Evolutionary conservation across 2,113 vertebrate genomes (phyloP), one percentile per base, ranked within the genome.

Genomic region (Onychostoma macrolepis): DNA sequence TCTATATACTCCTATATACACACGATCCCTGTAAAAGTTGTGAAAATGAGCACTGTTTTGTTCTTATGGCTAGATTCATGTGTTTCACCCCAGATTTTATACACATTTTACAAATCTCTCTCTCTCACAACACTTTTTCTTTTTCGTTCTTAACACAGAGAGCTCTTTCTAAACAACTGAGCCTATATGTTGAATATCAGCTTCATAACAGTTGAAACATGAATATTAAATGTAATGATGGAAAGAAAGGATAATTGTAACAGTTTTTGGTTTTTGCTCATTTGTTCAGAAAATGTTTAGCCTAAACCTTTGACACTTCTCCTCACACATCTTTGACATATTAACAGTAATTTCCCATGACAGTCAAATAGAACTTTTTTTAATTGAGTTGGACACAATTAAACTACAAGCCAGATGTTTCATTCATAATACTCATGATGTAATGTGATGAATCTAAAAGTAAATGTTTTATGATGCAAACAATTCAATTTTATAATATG

Each of bases 261-360:
- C 74, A 17, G 41, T 17, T 76, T 75, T 26, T 6, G 38, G 72
- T 24, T 75, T 76, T 45, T n/a, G 41, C n/a, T 76, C 74, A 76
- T 76, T 76, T 76, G 74, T 76, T 48, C 41, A 28, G 74, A 76
- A 48, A 76, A 76, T 76, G 74, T 76, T 48, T 76, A 76, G 41
- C 12, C n/a, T 15, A 76, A 45, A 26, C 41, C 11, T 15, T 26
- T 76, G 13, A 48, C 74, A 76, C 41, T 26, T 76, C 26, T 45
- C 74, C 41, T 48, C 12, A 76, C 12, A 76, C 74, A 48, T 43
- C 36, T 63, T 63, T 63, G 61, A 63, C 61, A 63, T 12, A 63
- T 63, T 63, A 63, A 4, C 61, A n/a, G 61, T 63, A n/a, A 43
- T 48, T 76, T 45, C 41, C 41, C 74, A 48, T 48, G 72, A 28